These are phyloP conservation scores for Drosophila repleta DNA, from an alignment of 1,140 invertebrate genomes.

Conservation along the genomic window DNA sequence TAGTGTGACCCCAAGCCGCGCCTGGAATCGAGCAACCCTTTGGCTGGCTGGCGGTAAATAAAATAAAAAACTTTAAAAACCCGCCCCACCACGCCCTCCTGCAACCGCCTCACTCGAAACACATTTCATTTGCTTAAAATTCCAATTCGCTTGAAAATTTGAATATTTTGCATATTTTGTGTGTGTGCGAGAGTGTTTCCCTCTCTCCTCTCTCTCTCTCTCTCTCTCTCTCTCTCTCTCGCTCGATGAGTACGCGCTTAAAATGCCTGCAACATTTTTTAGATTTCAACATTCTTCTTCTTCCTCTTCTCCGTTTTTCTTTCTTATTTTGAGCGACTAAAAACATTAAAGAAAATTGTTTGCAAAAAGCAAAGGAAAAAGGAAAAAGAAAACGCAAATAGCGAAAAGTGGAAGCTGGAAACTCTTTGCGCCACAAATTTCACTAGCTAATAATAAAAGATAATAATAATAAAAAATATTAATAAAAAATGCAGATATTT, in stretches of 20 bases:
- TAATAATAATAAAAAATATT: slow-evolving; percentile 59
- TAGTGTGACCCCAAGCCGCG: slow-evolving; percentile 46
- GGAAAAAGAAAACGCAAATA: slow-evolving; percentile 7
- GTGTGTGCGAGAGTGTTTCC: slow-evolving; percentile 7
- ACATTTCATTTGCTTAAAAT: slow-evolving; percentile 78
- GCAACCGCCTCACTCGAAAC: slow-evolving; percentile 48
- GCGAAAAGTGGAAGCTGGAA: slow-evolving; percentile 54
- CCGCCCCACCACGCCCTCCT: slow-evolving; percentile 41
- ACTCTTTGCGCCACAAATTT: slow-evolving; percentile 61
- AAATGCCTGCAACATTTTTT: slow-evolving; percentile 60
- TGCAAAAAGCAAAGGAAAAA: slow-evolving; percentile 32
- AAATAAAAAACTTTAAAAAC: slow-evolving; percentile 13
- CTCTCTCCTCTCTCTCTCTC: slow-evolving; percentile 4
- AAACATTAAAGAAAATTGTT: slow-evolving; percentile 67
- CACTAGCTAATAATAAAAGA: slow-evolving; percentile 74
- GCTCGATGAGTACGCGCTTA: not conserved
- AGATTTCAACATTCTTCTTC: slow-evolving; percentile 27
- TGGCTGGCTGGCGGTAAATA: slow-evolving; percentile 29
- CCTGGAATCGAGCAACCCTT: slow-evolving; percentile 55
- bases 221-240: slow-evolving; percentile 25
- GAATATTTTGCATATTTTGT: slow-evolving; percentile 77
- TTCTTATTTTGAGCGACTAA: slow-evolving; percentile 14
- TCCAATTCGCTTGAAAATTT: slow-evolving; percentile 77
- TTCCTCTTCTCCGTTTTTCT: slow-evolving; percentile 26
- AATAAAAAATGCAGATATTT: slow-evolving; percentile 54